Conservation (phyloP, 2,888 invertebrate species). For the Ashinkailepas kermadecensis region DNA sequence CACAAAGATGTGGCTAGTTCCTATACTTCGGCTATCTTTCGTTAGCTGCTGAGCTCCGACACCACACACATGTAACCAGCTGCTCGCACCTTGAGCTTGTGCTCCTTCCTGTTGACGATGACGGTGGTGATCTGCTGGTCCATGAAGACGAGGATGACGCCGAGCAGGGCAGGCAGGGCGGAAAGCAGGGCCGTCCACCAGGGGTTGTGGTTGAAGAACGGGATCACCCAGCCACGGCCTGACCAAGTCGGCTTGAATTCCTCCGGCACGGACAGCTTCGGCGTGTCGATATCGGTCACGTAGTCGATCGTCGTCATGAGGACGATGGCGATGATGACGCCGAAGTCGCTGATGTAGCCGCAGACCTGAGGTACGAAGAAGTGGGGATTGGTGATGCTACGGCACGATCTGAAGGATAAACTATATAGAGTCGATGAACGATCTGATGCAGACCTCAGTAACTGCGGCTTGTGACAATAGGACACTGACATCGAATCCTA, state of each 20-base stretch:
- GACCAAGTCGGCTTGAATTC: slow-evolving; percentile 74
- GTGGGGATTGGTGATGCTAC: too few species aligned
- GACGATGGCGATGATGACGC: slow-evolving; percentile 91
- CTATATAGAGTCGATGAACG: too few species aligned
- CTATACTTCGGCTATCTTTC: too few species aligned
- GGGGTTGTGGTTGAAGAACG: slow-evolving; percentile 53
- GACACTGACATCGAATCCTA: too few species aligned
- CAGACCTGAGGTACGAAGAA: slow-evolving; percentile 57
- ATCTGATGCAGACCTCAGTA: too few species aligned
- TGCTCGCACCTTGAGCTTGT: slow-evolving; percentile 68
- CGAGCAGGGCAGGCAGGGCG: slow-evolving; percentile 50
- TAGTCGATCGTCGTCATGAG: slow-evolving; percentile 81
- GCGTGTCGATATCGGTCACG: slow-evolving; percentile 75
- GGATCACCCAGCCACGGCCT: slow-evolving; percentile 46
- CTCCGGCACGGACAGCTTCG: slow-evolving; percentile 75
- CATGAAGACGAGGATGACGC: slow-evolving; percentile 97
- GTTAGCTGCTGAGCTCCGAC: too few species aligned
- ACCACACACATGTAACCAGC: too few species aligned
- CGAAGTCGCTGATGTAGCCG: slow-evolving; percentile 88
- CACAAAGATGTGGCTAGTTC: too few species aligned
- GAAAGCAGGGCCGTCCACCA: slow-evolving; percentile 79
- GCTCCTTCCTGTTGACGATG: slow-evolving; percentile 95
- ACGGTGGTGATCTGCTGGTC: slow-evolving; percentile 99
- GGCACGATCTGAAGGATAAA: too few species aligned
- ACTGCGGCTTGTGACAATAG: too few species aligned